Conservation (phyloP, 2,797 vertebrate genomes). For the Gorsachius magnificus region DNA sequence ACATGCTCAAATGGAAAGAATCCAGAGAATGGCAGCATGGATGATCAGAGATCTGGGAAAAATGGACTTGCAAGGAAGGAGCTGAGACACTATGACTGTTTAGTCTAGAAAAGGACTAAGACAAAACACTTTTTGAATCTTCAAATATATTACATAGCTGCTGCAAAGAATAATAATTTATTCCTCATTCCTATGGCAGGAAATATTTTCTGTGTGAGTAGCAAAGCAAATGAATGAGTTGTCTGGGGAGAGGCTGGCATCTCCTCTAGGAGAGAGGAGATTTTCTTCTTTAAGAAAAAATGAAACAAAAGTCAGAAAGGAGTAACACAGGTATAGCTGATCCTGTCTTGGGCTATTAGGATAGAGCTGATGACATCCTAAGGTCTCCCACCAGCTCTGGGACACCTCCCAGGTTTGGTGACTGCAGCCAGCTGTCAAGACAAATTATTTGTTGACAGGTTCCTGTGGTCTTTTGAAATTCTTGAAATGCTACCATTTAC, state of each 20-base stretch:
- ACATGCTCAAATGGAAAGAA: neutral
- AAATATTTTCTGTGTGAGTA: neutral
- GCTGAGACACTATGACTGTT: neutral
- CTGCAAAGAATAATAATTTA: neutral
- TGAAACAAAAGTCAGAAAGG: neutral
- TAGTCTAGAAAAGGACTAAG: neutral
- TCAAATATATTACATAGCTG: neutral
- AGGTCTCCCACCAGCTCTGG: neutral
- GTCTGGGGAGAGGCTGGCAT: neutral
- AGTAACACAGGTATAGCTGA: neutral
- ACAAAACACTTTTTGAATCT: neutral
- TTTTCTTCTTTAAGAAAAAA: neutral
- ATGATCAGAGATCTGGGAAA: neutral
- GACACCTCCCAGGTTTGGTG: neutral
- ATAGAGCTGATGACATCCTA: neutral
- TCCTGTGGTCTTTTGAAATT: neutral
- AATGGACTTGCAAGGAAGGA: neutral
- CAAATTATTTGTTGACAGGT: neutral
- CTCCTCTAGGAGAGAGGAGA: accelerated
- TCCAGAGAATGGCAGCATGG: neutral
- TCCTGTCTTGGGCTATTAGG: neutral
- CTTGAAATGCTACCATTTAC: neutral
- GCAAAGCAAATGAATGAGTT: neutral
- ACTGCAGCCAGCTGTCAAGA: neutral
- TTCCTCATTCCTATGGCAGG: neutral